Evolutionary conservation across 2,888 invertebrate genomes (phyloP).

Genomic region (Leistus spinibarbis): DNA sequence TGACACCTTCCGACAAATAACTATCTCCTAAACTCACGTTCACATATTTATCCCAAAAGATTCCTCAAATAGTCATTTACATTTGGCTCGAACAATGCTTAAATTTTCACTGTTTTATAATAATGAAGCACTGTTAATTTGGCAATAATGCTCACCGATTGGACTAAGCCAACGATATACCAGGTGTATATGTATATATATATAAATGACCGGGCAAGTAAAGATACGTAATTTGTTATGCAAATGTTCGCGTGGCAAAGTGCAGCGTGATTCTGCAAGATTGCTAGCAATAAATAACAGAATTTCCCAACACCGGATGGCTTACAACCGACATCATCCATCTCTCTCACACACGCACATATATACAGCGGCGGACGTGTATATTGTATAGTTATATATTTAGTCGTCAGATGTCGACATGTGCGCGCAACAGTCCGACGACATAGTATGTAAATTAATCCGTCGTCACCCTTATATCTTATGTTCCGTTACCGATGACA

Average conservation of each 20-base stretch:
- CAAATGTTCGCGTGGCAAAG: conserved; percentile 33
- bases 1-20: no score
- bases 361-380: conserved; percentile 7
- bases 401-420: neutral
- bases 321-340: neutral
- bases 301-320: conserved; percentile 12
- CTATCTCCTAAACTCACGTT: no score
- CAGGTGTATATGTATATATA: neutral
- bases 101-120: neutral
- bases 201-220: neutral
- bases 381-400: neutral
- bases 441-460: neutral
- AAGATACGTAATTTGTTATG: conserved; percentile 34
- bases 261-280: conserved; percentile 30
- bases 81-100: neutral
- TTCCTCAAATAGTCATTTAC: neutral
- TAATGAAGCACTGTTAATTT: neutral
- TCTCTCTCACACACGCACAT: neutral
- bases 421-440: neutral
- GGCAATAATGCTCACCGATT: neutral
- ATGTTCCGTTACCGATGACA: neutral
- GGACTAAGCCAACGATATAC: neutral
- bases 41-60: neutral
- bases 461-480: neutral
- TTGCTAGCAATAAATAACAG: conserved; percentile 32